Conservation (phyloP, 2,113 vertebrate genomes). For the Castor canadensis region DNA sequence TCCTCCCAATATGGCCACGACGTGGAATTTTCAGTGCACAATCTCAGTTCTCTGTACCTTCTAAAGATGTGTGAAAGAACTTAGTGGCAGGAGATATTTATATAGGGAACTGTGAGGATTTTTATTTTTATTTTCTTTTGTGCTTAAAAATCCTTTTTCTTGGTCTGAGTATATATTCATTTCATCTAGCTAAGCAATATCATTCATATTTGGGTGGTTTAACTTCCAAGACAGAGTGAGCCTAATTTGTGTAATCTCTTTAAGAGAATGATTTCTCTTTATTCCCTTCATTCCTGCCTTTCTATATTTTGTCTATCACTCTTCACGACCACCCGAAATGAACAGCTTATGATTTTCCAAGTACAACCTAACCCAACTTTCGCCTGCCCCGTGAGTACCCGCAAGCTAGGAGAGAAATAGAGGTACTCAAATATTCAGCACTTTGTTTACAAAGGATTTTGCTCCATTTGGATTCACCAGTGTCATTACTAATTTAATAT, state of each 20-base stretch:
- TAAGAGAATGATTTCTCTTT: background rate
- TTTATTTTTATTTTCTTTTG: background rate
- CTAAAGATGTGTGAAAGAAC: background rate
- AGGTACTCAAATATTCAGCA: accelerated
- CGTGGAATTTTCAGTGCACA: background rate
- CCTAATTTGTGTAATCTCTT: background rate
- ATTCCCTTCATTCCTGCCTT: background rate
- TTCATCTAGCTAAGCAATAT: background rate
- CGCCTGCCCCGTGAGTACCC: accelerated
- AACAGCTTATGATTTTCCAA: background rate
- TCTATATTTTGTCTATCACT: background rate
- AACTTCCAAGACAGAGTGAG: background rate
- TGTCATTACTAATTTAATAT: background rate
- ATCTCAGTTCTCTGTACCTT: background rate
- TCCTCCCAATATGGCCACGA: background rate
- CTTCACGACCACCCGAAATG: background rate
- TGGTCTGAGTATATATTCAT: background rate
- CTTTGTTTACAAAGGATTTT: background rate
- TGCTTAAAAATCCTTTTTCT: background rate
- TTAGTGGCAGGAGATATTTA: background rate
- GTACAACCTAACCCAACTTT: background rate
- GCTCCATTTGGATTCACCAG: background rate
- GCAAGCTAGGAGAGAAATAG: background rate
- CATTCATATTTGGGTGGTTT: background rate
- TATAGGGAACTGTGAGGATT: background rate